Conservation (phyloP, 2,888 invertebrate genomes). For the Ptychoptera contaminata region DNA sequence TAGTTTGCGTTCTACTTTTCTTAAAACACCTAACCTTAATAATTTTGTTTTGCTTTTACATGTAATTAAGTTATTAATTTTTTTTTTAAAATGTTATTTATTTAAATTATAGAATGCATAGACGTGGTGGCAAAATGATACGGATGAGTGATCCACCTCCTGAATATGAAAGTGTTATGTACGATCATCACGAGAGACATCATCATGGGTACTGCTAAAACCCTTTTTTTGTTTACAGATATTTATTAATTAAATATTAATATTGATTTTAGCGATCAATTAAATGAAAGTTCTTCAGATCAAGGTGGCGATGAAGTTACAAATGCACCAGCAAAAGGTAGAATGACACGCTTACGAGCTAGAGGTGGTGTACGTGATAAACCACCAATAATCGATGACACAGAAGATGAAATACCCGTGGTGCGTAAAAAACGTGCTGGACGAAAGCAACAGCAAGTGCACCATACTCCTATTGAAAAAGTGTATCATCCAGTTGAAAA, state of each 20-base stretch:
- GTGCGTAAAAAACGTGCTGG: slow-evolving; percentile 21
- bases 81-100: background rate
- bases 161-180: slow-evolving; percentile 57
- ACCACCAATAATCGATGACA: slow-evolving; percentile 32
- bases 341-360: slow-evolving; percentile 49
- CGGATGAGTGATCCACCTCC: slow-evolving; percentile 85
- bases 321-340: slow-evolving; percentile 31
- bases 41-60: too few relatives aligned
- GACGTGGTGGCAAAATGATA: slow-evolving; percentile 76
- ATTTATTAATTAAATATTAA: background rate
- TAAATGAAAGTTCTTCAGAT: slow-evolving; percentile 31
- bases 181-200: slow-evolving; percentile 9
- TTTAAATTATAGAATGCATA: slow-evolving; percentile 44
- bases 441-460: slow-evolving; percentile 3
- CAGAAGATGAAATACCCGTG: slow-evolving; percentile 27
- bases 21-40: too few relatives aligned
- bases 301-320: slow-evolving; percentile 35
- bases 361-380: slow-evolving; percentile 32
- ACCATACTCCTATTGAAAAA: background rate
- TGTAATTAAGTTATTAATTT: too few relatives aligned
- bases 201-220: background rate
- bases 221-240: background rate
- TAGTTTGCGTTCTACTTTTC: too few relatives aligned
- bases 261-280: slow-evolving; percentile 18
- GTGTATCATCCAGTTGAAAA: background rate